Conservation (phyloP, 2,113 vertebrate genomes). For the Stomatorhinus ivindoensis region DNA sequence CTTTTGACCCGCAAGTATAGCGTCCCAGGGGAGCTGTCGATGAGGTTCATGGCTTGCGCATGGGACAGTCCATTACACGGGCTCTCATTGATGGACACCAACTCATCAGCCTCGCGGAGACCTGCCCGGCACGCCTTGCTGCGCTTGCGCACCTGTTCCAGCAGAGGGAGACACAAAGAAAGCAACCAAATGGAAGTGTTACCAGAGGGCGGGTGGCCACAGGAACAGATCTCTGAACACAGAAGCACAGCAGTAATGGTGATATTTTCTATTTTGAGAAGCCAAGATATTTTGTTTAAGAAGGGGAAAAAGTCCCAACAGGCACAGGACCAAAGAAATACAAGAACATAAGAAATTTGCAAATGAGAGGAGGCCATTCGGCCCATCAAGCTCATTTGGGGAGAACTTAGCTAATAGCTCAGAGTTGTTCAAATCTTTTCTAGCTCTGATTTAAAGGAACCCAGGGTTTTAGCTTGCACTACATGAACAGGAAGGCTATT, state of each 20-base stretch:
- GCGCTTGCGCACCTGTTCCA: conserved; percentile 84
- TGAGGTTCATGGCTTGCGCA: conserved; percentile 87
- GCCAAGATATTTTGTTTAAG: neutral
- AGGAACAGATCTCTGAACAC: neutral
- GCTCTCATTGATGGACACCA: conserved; percentile 84
- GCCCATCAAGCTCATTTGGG: neutral
- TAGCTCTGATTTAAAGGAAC: too few species aligned
- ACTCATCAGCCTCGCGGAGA: conserved; percentile 80
- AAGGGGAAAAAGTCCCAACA: neutral
- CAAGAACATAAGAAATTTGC: neutral
- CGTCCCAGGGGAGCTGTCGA: conserved; percentile 73
- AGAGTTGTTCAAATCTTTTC: too few species aligned
- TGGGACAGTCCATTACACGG: conserved; percentile 80
- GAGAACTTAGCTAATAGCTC: neutral
- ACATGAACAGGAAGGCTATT: too few species aligned
- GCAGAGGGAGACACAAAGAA: conserved; percentile 17
- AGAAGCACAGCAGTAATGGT: neutral
- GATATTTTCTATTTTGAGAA: neutral
- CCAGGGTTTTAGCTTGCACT: too few species aligned
- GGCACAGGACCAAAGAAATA: neutral
- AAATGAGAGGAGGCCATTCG: neutral
- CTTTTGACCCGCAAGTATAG: conserved; percentile 76
- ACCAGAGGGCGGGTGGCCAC: neutral
- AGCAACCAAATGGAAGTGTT: neutral
- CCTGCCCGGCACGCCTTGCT: conserved; percentile 93